Evolutionary conservation across 2,888 invertebrate genomes (phyloP).

Genomic region (Eupithecia centaureata): DNA sequence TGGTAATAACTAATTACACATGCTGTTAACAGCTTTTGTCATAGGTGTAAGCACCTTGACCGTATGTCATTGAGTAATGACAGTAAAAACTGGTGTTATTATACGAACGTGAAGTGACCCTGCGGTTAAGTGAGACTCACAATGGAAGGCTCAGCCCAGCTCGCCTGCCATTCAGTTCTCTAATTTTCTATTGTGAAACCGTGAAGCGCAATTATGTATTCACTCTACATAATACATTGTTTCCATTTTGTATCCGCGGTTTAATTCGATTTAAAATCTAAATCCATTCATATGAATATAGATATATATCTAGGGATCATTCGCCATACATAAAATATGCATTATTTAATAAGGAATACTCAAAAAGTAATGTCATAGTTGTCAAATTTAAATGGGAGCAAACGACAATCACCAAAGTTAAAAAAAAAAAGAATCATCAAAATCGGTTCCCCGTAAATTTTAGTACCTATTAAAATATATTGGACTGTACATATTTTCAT

Average conservation of each 20-base stretch:
- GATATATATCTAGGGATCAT: no score
- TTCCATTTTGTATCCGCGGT: neutral
- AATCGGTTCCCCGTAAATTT: no score
- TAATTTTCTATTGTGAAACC: conserved; percentile 33
- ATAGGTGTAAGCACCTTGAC: conserved; percentile 37
- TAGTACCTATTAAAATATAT: no score
- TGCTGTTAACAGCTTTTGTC: conserved; percentile 18
- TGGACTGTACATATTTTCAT: no score
- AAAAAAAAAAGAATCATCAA: no score
- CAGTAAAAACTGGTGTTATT: conserved; percentile 40
- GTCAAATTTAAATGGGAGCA: no score
- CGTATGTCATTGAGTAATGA: conserved; percentile 41
- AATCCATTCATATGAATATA: neutral
- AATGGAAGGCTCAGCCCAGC: conserved; percentile 25
- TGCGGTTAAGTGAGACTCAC: conserved; percentile 27
- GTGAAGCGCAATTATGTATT: conserved; percentile 19
- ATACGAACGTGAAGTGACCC: conserved; percentile 34
- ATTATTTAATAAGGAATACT: no score
- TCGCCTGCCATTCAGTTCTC: conserved; percentile 10
- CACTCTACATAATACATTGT: neutral
- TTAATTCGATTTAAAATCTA: neutral
- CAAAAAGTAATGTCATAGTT: no score
- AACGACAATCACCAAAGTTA: no score
- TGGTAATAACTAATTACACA: neutral
- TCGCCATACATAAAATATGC: no score